Evolutionary conservation across 2,113 vertebrate genomes (phyloP).

Genomic region (Actenoides lindsayi): DNA sequence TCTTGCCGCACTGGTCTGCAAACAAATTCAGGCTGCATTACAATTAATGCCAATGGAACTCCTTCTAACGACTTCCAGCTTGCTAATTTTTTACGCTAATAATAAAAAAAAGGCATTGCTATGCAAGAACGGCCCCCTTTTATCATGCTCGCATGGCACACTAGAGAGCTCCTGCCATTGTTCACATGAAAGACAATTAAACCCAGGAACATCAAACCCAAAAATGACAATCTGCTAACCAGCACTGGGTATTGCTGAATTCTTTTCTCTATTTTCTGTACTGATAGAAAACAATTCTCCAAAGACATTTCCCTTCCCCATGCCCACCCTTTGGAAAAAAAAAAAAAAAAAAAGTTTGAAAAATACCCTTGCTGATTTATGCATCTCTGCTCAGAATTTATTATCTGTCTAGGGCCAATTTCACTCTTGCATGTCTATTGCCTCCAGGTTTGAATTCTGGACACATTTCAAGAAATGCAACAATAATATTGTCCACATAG

Average conservation of each 20-base stretch:
- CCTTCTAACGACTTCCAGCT: constrained; percentile 90
- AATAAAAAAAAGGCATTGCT: constrained; percentile 91
- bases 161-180: constrained; percentile 87
- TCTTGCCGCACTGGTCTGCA: constrained; percentile 83
- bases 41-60: constrained; percentile 83
- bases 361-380: constrained; percentile 81
- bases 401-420: constrained; percentile 81
- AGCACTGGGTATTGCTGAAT: constrained; percentile 79
- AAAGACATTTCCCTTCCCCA: constrained; percentile 67
- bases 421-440: constrained; percentile 61
- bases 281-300: constrained; percentile 85
- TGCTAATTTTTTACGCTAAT: constrained; percentile 93
- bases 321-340: constrained; percentile 49
- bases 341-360: constrained; percentile 43
- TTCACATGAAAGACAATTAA: constrained; percentile 97
- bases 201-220: constrained; percentile 89
- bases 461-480: constrained; percentile 76
- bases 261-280: constrained; percentile 79
- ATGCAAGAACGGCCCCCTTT: constrained; percentile 85
- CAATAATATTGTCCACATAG: constrained; percentile 69
- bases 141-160: constrained; percentile 79
- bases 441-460: constrained; percentile 78
- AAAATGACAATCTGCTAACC: constrained; percentile 90
- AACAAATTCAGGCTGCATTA: constrained; percentile 83
- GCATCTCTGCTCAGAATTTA: constrained; percentile 82